Percentiles rank a stretch among this genome's conserved stretches.
phyloP scores from a whole-genome alignment of 2,797 vertebrate genomes.

The Furcifer pardalis region DNA sequence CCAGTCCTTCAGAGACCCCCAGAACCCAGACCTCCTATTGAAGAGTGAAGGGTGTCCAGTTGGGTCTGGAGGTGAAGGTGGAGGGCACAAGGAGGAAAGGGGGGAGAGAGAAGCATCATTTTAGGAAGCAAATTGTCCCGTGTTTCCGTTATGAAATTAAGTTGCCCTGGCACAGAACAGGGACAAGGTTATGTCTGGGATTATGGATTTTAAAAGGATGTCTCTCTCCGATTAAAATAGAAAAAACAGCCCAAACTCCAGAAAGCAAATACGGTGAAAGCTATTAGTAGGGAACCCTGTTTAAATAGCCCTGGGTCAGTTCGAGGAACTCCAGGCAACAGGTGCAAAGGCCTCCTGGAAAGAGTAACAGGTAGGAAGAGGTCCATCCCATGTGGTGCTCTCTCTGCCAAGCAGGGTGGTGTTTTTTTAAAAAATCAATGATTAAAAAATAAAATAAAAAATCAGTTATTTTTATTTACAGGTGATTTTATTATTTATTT shows the following conservation, averaged over 20 bases:
- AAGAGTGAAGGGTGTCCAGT: too few species aligned
- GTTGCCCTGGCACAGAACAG: conserved; percentile 61
- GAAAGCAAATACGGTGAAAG: conserved; percentile 65
- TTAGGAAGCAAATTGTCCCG: conserved; percentile 49
- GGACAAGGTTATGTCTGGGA: conserved; percentile 64
- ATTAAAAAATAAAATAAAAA: too few species aligned
- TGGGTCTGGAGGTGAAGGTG: not conserved
- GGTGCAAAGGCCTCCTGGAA: not conserved
- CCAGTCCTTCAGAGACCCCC: too few species aligned
- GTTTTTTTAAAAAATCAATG: too few species aligned
- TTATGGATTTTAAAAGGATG: conserved; percentile 72
- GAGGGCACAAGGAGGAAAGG: too few species aligned
- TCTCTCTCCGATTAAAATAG: conserved; percentile 60
- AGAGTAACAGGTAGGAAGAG: too few species aligned
- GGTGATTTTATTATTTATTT: too few species aligned
- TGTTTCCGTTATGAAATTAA: conserved; percentile 56
- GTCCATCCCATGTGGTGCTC: too few species aligned
- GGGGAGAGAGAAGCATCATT: conserved; percentile 29
- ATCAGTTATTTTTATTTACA: too few species aligned
- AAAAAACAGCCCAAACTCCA: conserved; percentile 34
- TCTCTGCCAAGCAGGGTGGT: too few species aligned
- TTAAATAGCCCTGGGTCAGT: not conserved
- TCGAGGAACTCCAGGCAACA: too few species aligned
- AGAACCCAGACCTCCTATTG: too few species aligned
- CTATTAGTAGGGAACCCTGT: conserved; percentile 57